These are phyloP conservation scores for Drosophila murphyi DNA, from an alignment of 1,140 invertebrate species.

Conservation along the genomic window DNA sequence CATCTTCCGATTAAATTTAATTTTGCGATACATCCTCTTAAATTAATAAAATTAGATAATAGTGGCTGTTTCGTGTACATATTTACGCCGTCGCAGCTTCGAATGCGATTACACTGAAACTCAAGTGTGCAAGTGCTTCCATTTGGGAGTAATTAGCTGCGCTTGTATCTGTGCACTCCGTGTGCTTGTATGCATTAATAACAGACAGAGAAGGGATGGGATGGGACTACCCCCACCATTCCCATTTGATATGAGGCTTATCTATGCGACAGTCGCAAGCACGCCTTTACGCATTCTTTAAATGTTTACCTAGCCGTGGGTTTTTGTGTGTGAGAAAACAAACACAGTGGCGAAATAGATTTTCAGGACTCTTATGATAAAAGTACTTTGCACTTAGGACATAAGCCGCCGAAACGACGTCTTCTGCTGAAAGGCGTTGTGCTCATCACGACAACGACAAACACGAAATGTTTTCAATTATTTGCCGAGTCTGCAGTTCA, in stretches of 20 bases:
- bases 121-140: background rate
- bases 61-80: background rate
- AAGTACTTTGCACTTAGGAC: constrained; percentile 64
- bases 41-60: background rate
- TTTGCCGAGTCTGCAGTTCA: constrained; percentile 63
- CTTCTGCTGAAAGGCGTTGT: constrained; percentile 38
- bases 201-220: background rate
- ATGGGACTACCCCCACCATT: background rate
- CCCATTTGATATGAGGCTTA: constrained; percentile 12
- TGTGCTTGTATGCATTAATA: constrained; percentile 8
- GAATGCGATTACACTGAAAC: background rate
- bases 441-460: constrained; percentile 46
- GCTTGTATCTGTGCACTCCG: background rate
- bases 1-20: background rate
- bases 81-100: background rate
- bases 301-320: constrained; percentile 40
- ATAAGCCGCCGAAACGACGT: constrained; percentile 47
- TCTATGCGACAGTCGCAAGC: constrained; percentile 22
- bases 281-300: constrained; percentile 39
- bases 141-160: constrained; percentile 23
- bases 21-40: background rate
- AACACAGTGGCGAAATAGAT: constrained; percentile 41
- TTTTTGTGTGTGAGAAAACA: constrained; percentile 27
- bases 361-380: constrained; percentile 16
- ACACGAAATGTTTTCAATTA: constrained; percentile 43